phyloP scores from a whole-genome alignment of 1,140 invertebrate genomes.

The Glomeris maerens region DNA sequence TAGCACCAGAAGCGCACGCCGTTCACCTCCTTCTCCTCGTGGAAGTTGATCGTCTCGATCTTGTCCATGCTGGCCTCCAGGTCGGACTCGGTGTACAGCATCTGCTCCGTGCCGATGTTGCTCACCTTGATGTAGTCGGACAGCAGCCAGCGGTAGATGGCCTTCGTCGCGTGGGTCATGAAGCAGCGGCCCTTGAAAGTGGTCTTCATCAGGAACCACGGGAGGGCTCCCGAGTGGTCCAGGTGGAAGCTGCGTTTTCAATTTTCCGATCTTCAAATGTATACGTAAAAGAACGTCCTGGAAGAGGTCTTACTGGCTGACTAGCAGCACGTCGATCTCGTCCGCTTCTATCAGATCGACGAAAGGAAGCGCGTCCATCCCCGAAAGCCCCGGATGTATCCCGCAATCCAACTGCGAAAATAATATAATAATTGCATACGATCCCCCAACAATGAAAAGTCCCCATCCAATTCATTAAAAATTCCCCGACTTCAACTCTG shows the following conservation, averaged over 20 bases:
- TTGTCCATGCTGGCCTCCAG: conserved; percentile 95
- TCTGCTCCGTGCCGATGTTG: conserved; percentile 92
- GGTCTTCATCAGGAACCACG: conserved; percentile 96
- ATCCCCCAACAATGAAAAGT: too few species aligned
- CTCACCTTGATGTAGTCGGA: conserved; percentile 99
- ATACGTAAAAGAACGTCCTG: conserved; percentile 12
- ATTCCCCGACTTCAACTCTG: too few species aligned
- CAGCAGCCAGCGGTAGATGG: conserved; percentile 95
- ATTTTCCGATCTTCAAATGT: conserved; percentile 12
- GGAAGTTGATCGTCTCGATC: conserved; percentile 97
- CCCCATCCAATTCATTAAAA: too few species aligned
- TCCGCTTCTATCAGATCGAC: conserved; percentile 95
- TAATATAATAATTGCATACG: too few species aligned
- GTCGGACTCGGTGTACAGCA: conserved; percentile 95
- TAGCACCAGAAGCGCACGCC: conserved; percentile 98
- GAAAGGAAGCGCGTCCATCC: conserved; percentile 94
- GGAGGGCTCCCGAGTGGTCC: conserved; percentile 94
- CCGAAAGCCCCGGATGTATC: conserved; percentile 92
- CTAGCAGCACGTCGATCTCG: conserved; percentile 88
- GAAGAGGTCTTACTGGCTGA: conserved; percentile 77
- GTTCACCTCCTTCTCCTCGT: conserved; percentile 93
- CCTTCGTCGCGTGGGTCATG: conserved; percentile 99
- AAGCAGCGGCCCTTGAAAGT: conserved; percentile 96
- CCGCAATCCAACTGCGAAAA: conserved; percentile 77
- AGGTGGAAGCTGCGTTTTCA: conserved; percentile 69